These are phyloP conservation scores for Anisognathus igniventris DNA, from an alignment of 2,797 vertebrate species.

Conservation along the genomic window DNA sequence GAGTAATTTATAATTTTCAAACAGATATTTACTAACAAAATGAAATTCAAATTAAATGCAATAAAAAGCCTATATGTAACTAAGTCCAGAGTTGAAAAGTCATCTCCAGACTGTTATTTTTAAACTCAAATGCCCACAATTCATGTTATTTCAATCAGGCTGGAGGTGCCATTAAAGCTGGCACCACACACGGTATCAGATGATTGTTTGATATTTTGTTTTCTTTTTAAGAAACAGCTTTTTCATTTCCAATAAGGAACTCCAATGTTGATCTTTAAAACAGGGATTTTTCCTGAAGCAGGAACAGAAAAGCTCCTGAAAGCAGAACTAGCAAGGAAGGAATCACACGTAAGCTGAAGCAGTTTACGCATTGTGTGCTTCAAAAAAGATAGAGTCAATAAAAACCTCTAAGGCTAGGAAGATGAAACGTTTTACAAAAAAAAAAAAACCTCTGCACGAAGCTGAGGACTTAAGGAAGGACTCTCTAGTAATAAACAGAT, in stretches of 20 bases:
- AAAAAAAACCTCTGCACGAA: neutral
- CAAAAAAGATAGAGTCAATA: neutral
- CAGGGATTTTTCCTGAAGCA: neutral
- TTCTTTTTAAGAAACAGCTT: neutral
- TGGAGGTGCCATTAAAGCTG: neutral
- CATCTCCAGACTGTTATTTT: accelerated
- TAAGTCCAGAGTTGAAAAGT: neutral
- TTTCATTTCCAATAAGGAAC: neutral
- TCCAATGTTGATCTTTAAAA: neutral
- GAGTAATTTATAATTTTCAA: neutral
- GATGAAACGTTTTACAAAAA: neutral
- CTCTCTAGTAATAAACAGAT: neutral
- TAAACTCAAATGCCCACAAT: neutral
- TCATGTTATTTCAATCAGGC: neutral
- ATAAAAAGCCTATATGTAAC: neutral
- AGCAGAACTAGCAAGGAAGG: neutral
- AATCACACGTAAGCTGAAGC: neutral
- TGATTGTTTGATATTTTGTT: neutral
- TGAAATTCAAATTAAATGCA: neutral
- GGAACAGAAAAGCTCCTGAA: neutral
- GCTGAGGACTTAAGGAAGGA: neutral
- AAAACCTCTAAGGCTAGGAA: neutral
- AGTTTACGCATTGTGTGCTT: neutral
- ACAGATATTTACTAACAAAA: neutral
- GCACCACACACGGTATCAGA: neutral